Conservation (phyloP, 2,797 vertebrate species). For the Trachurus trachurus region DNA sequence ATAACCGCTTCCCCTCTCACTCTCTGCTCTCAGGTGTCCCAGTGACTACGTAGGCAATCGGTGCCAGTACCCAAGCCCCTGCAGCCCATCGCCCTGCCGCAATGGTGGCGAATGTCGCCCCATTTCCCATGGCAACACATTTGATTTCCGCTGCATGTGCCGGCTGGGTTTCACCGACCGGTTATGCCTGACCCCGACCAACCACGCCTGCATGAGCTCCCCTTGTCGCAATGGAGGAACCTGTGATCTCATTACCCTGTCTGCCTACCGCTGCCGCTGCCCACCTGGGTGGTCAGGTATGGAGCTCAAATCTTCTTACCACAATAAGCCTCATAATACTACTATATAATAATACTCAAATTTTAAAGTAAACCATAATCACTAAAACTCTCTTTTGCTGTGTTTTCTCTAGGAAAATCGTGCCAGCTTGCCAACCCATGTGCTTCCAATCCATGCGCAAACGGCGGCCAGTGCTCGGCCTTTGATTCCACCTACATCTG, state of each 20-base stretch:
- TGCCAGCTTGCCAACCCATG: conserved; percentile 96
- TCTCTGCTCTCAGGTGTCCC: conserved; percentile 85
- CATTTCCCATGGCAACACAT: conserved; percentile 81
- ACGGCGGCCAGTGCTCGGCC: conserved; percentile 93
- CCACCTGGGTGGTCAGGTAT: conserved; percentile 96
- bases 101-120: conserved; percentile 91
- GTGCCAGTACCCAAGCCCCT: conserved; percentile 92
- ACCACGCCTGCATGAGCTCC: conserved; percentile 92
- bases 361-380: neutral
- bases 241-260: conserved; percentile 90
- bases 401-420: conserved; percentile 88
- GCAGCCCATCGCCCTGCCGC: conserved; percentile 92
- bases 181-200: conserved; percentile 92
- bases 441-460: conserved; percentile 97
- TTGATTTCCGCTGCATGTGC: conserved; percentile 90
- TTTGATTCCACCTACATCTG: conserved; percentile 93
- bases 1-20: conserved; percentile 4
- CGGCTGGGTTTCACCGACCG: conserved; percentile 92
- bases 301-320: neutral
- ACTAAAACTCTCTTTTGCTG: conserved; percentile 2
- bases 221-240: conserved; percentile 96
- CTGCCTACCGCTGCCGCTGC: conserved; percentile 91
- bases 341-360: no score
- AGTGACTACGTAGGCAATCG: conserved; percentile 87
- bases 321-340: neutral